A percentile compares a stretch with the other conserved stretches of the same genome.
These are phyloP conservation scores for Chydorus sphaericus DNA, from an alignment of 2,888 invertebrate genomes.

Conservation along the genomic window DNA sequence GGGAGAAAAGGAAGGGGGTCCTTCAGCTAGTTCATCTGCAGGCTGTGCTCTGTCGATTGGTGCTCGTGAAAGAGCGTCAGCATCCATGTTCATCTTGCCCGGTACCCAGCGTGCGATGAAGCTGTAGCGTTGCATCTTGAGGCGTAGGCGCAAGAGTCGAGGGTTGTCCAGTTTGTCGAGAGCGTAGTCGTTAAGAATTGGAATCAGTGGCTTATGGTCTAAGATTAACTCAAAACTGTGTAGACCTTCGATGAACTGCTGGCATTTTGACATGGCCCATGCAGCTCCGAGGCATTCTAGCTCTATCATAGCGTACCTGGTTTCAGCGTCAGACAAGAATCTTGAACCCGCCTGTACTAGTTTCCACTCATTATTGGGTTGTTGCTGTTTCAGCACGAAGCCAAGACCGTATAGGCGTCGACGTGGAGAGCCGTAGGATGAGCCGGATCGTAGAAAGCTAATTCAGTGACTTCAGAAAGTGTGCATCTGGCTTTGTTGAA, in stretches of 20 bases:
- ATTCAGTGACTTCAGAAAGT: background rate
- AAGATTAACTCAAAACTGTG: background rate
- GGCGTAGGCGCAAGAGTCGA: slow-evolving; percentile 5
- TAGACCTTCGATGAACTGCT: background rate
- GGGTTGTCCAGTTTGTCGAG: slow-evolving; percentile 4
- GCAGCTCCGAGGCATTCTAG: slow-evolving; percentile 1
- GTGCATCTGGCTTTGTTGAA: background rate
- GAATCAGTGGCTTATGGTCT: background rate
- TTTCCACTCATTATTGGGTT: background rate
- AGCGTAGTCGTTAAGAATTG: background rate
- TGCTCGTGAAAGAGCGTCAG: slow-evolving; percentile 14
- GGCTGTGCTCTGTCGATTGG: background rate
- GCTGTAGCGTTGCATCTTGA: slow-evolving; percentile 1
- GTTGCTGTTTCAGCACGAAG: slow-evolving; percentile 5
- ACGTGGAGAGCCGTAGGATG: slow-evolving; percentile 9
- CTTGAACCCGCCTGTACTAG: background rate
- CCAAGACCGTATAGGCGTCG: slow-evolving; percentile 12
- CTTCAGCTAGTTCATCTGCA: background rate
- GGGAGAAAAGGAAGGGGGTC: background rate
- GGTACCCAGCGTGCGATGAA: slow-evolving; percentile 7
- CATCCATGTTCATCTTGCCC: slow-evolving; percentile 3
- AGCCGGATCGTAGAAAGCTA: slow-evolving; percentile 8
- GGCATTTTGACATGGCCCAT: background rate
- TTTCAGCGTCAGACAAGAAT: background rate
- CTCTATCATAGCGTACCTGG: slow-evolving; percentile 1